Evolutionary conservation across 2,888 invertebrate species (phyloP).

Genomic region (Synanthedon myopaeformis): DNA sequence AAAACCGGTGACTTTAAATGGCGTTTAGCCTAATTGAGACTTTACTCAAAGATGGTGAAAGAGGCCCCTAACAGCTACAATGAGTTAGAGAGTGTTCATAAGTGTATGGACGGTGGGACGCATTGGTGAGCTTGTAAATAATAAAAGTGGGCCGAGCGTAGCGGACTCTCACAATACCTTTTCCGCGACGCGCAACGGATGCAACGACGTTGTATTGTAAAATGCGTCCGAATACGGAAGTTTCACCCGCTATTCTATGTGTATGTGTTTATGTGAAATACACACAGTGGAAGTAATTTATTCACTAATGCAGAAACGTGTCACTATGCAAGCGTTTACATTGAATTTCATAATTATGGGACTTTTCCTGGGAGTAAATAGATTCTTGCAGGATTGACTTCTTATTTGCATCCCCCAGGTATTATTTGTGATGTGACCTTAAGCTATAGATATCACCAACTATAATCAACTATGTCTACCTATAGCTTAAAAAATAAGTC

Average conservation of each 20-base stretch:
- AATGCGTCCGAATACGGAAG: conserved; percentile 28
- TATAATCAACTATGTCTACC: too few relatives aligned
- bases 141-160: conserved; percentile 32
- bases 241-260: conserved; percentile 12
- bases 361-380: not conserved
- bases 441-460: too few relatives aligned
- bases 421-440: too few relatives aligned
- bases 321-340: not conserved
- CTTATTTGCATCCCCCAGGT: too few relatives aligned
- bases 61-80: too few relatives aligned
- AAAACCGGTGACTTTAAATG: too few relatives aligned
- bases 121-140: conserved; percentile 20
- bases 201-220: conserved; percentile 35
- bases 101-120: conserved; percentile 26
- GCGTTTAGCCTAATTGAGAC: too few relatives aligned
- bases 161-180: conserved; percentile 40
- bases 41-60: too few relatives aligned
- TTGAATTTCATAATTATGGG: conserved; percentile 5
- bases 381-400: too few relatives aligned
- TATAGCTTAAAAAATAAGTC: too few relatives aligned
- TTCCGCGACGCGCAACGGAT: conserved; percentile 29
- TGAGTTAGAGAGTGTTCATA: conserved; percentile 9
- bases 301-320: not conserved
- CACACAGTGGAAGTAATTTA: not conserved
- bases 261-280: not conserved